These are phyloP conservation scores for Aegithalos caudatus DNA, from an alignment of 2,113 vertebrate genomes.

Conservation along the genomic window DNA sequence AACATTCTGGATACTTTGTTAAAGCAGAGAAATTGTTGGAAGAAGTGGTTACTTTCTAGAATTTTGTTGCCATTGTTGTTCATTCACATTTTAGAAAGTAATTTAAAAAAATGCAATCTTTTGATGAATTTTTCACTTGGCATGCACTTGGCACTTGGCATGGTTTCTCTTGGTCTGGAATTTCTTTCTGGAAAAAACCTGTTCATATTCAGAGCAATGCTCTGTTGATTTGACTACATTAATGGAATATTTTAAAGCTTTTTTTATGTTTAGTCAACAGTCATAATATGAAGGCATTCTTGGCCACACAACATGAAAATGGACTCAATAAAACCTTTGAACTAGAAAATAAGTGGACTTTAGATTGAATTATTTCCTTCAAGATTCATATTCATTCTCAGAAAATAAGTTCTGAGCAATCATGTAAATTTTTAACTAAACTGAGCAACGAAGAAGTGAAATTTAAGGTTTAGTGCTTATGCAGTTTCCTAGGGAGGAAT, in stretches of 20 bases:
- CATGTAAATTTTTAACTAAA: not conserved
- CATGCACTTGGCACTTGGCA: not conserved
- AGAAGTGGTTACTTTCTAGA: not conserved
- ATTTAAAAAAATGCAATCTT: not conserved
- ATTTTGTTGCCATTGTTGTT: not conserved
- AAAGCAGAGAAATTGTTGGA: not conserved
- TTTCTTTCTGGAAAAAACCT: constrained; percentile 17
- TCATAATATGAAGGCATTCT: not conserved
- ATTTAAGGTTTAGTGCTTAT: not conserved
- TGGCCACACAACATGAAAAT: not conserved
- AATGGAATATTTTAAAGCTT: not conserved
- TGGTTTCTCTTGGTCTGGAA: not conserved
- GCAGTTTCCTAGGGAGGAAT: not conserved
- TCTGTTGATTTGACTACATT: not conserved
- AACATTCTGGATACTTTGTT: not conserved
- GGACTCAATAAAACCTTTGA: not conserved
- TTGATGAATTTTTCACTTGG: constrained; percentile 3
- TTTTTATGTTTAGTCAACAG: not conserved
- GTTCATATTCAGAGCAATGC: not conserved
- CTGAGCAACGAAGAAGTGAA: not conserved
- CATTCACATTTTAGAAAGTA: not conserved
- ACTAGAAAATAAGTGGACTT: not conserved
- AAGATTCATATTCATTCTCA: not conserved
- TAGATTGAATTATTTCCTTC: not conserved
- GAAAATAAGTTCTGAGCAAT: not conserved